These are phyloP conservation scores for Capreolus pygargus DNA, from an alignment of 2,113 vertebrate genomes.

Conservation along the genomic window DNA sequence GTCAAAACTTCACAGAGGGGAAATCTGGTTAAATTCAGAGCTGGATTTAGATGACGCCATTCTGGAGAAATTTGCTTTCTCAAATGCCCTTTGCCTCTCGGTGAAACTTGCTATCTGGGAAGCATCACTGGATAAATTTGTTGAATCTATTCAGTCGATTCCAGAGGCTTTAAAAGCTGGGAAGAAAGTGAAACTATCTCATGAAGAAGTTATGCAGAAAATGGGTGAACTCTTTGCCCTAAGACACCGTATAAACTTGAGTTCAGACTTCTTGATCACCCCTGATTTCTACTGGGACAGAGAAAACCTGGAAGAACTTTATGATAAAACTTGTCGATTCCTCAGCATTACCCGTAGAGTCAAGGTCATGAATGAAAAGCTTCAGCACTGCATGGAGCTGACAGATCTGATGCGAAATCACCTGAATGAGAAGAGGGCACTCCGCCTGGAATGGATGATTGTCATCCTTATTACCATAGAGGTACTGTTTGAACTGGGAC, in stretches of 20 bases:
- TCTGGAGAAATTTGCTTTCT: no score
- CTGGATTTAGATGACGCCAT: no score
- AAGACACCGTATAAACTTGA: constrained; percentile 97
- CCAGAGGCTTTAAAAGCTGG: no score
- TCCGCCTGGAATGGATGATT: constrained; percentile 98
- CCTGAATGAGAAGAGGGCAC: constrained; percentile 91
- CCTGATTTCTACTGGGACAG: constrained; percentile 99
- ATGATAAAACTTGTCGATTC: constrained; percentile 97
- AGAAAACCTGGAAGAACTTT: constrained; percentile 95
- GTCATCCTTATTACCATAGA: constrained; percentile 97
- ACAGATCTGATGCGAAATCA: constrained; percentile 98
- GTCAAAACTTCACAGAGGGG: no score
- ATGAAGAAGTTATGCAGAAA: no score
- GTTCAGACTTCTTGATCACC: constrained; percentile 96
- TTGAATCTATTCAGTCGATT: no score
- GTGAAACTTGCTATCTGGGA: no score
- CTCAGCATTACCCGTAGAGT: constrained; percentile 96
- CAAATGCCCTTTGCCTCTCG: no score
- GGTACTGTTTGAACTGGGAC: constrained; percentile 76
- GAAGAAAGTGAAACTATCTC: no score
- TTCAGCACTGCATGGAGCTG: constrained; percentile 95
- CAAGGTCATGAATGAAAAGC: constrained; percentile 98
- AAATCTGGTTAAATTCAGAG: no score
- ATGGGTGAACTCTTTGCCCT: no score
- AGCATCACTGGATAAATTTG: no score